A percentile compares a stretch with the other conserved stretches of the same genome.
Conservation (phyloP, 2,113 vertebrate genomes). For the Chloebia gouldiae region DNA sequence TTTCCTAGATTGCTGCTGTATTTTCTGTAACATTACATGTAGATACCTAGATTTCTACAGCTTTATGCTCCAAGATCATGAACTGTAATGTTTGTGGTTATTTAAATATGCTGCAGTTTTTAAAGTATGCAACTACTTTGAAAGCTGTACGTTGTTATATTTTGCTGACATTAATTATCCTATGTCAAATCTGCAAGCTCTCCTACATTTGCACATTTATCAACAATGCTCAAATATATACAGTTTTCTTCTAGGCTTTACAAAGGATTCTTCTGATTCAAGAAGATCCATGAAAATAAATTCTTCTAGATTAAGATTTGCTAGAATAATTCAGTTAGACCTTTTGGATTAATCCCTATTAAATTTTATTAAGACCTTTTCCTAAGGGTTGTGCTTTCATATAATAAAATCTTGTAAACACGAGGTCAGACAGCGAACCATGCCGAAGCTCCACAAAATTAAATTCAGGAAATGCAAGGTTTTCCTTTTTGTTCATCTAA, state of each 20-base stretch:
- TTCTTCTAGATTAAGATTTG: neutral
- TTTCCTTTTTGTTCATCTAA: neutral
- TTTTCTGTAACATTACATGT: neutral
- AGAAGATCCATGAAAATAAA: neutral
- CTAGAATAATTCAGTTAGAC: neutral
- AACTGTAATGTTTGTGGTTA: neutral
- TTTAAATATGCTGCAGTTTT: neutral
- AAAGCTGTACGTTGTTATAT: neutral
- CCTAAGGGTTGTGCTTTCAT: conserved; percentile 1
- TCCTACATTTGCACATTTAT: neutral
- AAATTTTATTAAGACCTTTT: neutral
- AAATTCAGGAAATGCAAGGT: neutral
- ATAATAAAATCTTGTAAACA: conserved; percentile 29
- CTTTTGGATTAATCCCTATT: neutral
- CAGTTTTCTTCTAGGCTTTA: neutral
- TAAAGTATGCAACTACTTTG: neutral
- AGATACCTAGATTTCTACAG: neutral
- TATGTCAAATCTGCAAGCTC: neutral
- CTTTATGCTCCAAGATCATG: neutral
- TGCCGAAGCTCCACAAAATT: conserved; percentile 8
- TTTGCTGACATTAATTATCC: neutral
- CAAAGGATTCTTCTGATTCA: neutral
- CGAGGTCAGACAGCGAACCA: conserved; percentile 3
- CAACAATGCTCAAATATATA: neutral
- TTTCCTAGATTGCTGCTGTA: neutral